Evolutionary conservation across 1,140 invertebrate genomes (phyloP).

Genomic region (Tetragnatha versicolor): DNA sequence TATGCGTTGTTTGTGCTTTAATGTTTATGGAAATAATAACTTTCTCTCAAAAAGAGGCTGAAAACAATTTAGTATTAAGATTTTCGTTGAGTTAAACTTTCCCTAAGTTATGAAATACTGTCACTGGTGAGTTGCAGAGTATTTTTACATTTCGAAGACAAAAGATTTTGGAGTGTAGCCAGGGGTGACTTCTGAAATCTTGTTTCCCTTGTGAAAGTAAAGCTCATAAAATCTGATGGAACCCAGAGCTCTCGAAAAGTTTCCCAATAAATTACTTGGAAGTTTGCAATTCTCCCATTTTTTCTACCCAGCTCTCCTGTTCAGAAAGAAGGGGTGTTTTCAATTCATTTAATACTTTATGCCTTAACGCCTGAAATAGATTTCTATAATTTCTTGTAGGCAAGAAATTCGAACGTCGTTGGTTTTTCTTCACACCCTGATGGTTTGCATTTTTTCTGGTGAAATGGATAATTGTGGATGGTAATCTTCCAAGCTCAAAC

Average conservation of each 20-base stretch:
- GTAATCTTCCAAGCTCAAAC: no score
- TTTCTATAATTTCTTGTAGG: no score
- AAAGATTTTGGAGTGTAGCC: neutral
- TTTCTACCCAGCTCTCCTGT: neutral
- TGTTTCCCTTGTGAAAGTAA: neutral
- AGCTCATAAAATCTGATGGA: neutral
- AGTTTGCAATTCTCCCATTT: neutral
- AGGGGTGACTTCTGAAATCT: neutral
- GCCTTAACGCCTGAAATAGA: neutral
- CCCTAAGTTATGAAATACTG: neutral
- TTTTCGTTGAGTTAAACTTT: neutral
- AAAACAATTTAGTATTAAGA: neutral
- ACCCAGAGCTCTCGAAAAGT: neutral
- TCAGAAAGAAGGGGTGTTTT: neutral
- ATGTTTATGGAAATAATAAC: no score
- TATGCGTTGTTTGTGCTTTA: no score
- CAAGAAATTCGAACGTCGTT: no score
- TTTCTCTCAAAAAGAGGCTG: neutral
- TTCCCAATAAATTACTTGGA: neutral
- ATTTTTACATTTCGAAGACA: neutral
- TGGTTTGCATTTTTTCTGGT: no score
- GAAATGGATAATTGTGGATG: no score
- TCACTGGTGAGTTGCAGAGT: neutral
- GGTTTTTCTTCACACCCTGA: no score
- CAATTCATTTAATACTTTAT: neutral